A percentile compares a stretch with the other conserved stretches of the same genome.
Conservation (phyloP, 1,140 invertebrate genomes). For the Helicoverpa zea region DNA sequence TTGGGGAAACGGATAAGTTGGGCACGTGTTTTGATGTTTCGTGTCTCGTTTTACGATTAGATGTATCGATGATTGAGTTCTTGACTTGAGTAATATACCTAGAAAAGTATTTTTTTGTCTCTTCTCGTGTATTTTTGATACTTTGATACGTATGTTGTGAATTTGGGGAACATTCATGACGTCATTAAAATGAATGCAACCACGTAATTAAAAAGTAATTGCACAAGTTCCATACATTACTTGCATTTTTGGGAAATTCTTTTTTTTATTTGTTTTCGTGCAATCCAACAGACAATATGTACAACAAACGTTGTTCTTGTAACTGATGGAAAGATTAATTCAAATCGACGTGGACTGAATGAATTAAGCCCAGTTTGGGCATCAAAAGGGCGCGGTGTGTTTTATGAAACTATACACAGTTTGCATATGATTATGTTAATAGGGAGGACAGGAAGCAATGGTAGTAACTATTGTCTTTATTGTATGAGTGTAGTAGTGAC, state of each 20-base stretch:
- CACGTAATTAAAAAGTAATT: too few relatives aligned
- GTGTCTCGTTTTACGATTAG: neutral
- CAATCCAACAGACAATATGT: too few relatives aligned
- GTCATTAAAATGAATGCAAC: too few relatives aligned
- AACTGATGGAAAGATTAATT: conserved; percentile 4
- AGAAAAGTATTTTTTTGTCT: neutral
- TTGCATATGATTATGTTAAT: conserved; percentile 45
- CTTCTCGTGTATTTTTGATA: too few relatives aligned
- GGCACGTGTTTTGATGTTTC: neutral
- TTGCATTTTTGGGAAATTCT: neutral
- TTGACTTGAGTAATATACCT: neutral
- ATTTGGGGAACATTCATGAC: too few relatives aligned
- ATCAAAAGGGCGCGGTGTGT: conserved; percentile 13
- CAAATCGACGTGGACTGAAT: conserved; percentile 2
- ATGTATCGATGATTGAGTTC: neutral
- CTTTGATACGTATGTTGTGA: too few relatives aligned
- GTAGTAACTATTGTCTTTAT: conserved; percentile 1
- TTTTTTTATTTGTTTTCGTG: neutral
- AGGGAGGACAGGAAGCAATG: conserved; percentile 21
- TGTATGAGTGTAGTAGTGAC: neutral
- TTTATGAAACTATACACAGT: conserved; percentile 8
- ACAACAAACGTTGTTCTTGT: too few relatives aligned
- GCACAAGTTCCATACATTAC: too few relatives aligned
- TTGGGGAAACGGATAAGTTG: neutral
- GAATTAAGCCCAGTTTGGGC: conserved; percentile 22